A percentile compares a stretch with the other conserved stretches of the same genome.
Evolutionary conservation across 2,113 vertebrate genomes (phyloP).

Genomic region (Mastomys natalensis): DNA sequence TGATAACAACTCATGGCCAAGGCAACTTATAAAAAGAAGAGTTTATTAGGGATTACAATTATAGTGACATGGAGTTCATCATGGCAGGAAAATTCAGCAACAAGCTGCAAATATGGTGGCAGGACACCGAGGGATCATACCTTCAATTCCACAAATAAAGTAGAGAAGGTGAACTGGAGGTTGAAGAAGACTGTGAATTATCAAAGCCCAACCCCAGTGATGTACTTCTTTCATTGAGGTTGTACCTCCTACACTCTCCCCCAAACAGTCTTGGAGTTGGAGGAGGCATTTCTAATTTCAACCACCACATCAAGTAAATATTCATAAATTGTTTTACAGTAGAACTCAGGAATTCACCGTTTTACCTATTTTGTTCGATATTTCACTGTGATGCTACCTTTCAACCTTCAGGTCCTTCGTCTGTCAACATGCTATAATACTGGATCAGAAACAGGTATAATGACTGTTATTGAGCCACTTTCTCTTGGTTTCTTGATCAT

Average conservation of each 20-base stretch:
- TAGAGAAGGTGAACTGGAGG: not conserved
- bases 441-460: not conserved
- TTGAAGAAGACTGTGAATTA: not conserved
- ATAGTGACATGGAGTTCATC: not conserved
- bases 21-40: not conserved
- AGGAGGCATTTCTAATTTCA: not conserved
- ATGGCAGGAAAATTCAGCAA: not conserved
- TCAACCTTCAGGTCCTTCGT: not conserved
- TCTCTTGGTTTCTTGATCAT: not conserved
- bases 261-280: not conserved
- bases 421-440: not conserved
- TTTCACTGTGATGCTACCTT: not conserved
- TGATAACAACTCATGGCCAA: not conserved
- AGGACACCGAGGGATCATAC: too few species aligned
- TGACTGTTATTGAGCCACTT: not conserved
- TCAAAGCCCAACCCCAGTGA: not conserved
- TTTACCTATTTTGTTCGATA: not conserved
- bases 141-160: not conserved
- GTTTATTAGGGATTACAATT: not conserved
- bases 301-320: not conserved
- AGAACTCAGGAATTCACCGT: not conserved
- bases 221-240: not conserved
- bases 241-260: too few species aligned
- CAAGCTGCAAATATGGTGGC: not conserved
- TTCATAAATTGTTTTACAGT: not conserved